phyloP scores from a whole-genome alignment of 2,797 vertebrate genomes.

The Garrulus glandarius region DNA sequence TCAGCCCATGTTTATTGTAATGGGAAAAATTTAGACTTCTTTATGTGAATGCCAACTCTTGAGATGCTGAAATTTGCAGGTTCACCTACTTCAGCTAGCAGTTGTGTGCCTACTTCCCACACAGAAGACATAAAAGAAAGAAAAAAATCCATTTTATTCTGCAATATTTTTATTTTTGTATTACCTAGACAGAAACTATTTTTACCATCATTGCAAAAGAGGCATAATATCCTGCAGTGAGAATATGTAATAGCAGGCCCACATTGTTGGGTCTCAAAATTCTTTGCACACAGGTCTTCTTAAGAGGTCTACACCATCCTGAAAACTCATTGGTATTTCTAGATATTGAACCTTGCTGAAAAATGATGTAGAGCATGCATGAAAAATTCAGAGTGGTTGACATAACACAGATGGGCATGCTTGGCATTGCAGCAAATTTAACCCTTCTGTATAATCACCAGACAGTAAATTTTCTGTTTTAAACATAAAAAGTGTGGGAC shows the following conservation, averaged over 20 bases:
- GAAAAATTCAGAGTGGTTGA: not conserved
- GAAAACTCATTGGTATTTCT: not conserved
- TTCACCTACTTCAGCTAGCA: not conserved
- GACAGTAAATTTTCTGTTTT: not conserved
- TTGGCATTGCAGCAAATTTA: not conserved
- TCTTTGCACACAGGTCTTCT: not conserved
- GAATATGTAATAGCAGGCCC: not conserved
- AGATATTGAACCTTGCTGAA: not conserved
- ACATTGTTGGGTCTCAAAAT: not conserved
- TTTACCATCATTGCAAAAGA: not conserved
- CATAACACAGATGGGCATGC: not conserved
- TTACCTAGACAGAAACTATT: not conserved
- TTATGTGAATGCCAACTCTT: not conserved
- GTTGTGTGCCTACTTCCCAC: not conserved
- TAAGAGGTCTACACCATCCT: not conserved
- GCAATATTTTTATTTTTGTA: not conserved
- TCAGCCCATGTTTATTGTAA: not conserved
- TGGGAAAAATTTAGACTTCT: not conserved
- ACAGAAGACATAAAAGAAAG: not conserved
- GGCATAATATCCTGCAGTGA: not conserved
- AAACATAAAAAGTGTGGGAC: not conserved
- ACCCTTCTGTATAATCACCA: not conserved
- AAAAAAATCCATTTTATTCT: not conserved
- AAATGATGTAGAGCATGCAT: not conserved
- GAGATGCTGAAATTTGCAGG: not conserved